A percentile compares a stretch with the other conserved stretches of the same genome.
These are phyloP conservation scores for Misgurnus mizolepis DNA, from an alignment of 2,113 vertebrate species.

Conservation along the genomic window DNA sequence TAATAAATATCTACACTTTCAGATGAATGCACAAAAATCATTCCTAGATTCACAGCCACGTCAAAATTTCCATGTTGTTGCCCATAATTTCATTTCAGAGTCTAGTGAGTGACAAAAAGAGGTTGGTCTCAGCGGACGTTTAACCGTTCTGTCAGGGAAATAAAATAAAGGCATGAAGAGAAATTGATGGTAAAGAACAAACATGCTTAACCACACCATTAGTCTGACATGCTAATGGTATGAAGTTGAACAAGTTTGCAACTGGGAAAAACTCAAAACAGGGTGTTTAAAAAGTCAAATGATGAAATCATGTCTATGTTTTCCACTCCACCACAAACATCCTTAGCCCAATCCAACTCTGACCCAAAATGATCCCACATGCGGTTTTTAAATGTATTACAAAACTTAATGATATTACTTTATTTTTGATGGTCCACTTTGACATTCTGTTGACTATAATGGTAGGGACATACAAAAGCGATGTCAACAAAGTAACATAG, in stretches of 20 bases:
- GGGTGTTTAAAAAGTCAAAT: neutral
- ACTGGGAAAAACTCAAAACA: neutral
- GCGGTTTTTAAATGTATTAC: too few species aligned
- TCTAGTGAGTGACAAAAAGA: constrained; percentile 5
- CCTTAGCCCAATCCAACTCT: too few species aligned
- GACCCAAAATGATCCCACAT: too few species aligned
- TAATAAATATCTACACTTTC: constrained; percentile 5
- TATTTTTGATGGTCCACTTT: too few species aligned
- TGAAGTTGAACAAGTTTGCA: neutral
- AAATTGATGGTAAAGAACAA: neutral
- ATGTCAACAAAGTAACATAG: too few species aligned
- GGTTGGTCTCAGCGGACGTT: constrained; percentile 43
- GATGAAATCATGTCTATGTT: neutral
- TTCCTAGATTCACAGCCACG: constrained; percentile 30
- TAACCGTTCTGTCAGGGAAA: constrained; percentile 30
- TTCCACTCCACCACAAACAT: too few species aligned
- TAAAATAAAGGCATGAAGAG: constrained; percentile 23
- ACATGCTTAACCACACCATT: constrained; percentile 28
- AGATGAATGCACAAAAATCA: constrained; percentile 17
- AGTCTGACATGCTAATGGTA: constrained; percentile 12
- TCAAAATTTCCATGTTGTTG: constrained; percentile 32
- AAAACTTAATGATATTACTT: too few species aligned
- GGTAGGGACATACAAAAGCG: too few species aligned
- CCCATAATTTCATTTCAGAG: constrained; percentile 48
- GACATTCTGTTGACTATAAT: too few species aligned